These are phyloP conservation scores for Antennarius striatus DNA, from an alignment of 2,113 vertebrate genomes.

Conservation along the genomic window DNA sequence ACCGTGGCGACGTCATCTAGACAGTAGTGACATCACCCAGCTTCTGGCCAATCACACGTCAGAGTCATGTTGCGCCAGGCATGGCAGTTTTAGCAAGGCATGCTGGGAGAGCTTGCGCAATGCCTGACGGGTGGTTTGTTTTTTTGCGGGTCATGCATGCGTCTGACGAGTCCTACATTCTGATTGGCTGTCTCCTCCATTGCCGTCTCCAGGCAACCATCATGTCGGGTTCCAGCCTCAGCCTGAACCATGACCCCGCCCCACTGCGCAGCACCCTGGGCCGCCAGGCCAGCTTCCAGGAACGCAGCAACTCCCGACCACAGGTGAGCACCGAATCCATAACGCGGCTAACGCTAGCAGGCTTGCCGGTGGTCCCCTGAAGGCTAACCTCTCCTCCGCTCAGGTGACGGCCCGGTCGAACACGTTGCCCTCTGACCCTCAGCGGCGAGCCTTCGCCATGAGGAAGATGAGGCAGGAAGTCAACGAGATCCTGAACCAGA, in stretches of 20 bases:
- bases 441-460: constrained; percentile 90
- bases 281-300: constrained; percentile 97
- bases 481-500: constrained; percentile 93
- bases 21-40: constrained; percentile 62
- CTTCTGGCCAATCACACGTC: constrained; percentile 64
- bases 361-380: too few relatives aligned
- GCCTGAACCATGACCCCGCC: constrained; percentile 91
- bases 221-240: constrained; percentile 97
- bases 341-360: background rate
- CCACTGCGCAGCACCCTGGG: constrained; percentile 88
- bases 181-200: constrained; percentile 42
- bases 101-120: constrained; percentile 62
- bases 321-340: constrained; percentile 74
- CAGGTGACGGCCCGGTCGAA: constrained; percentile 91
- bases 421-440: constrained; percentile 92
- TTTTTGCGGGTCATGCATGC: constrained; percentile 52
- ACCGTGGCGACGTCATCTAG: constrained; percentile 51
- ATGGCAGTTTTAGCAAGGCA: constrained; percentile 75
- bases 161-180: constrained; percentile 60
- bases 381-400: too few relatives aligned
- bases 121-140: constrained; percentile 54
- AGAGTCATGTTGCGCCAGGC: constrained; percentile 64
- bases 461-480: constrained; percentile 97
- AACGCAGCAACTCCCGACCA: constrained; percentile 86
- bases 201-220: constrained; percentile 88